A percentile compares a stretch with the other conserved stretches of the same genome.
phyloP scores from a whole-genome alignment of 2,113 vertebrate genomes.

The Hystrix cristata region DNA sequence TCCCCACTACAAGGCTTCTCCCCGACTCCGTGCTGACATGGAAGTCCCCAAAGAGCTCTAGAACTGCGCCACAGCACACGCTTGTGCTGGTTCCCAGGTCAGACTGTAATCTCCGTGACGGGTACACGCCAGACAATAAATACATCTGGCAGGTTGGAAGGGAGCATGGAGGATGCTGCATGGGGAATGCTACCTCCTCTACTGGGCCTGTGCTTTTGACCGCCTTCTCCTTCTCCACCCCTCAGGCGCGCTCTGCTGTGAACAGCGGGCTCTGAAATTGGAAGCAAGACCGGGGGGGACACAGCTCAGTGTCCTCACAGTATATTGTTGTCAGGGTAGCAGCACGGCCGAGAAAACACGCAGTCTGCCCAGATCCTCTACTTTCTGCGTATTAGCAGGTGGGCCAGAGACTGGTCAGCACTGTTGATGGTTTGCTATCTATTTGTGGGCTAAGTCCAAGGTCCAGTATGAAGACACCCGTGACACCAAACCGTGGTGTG shows the following conservation, averaged over 20 bases:
- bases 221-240: no score
- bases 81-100: not conserved
- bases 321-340: not conserved
- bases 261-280: not conserved
- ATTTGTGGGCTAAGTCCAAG: no score
- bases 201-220: accelerated
- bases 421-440: not conserved
- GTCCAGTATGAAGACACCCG: not conserved
- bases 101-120: not conserved
- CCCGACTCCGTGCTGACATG: not conserved
- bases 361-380: not conserved
- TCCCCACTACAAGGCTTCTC: not conserved
- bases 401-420: not conserved
- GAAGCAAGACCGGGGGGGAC: not conserved
- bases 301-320: not conserved
- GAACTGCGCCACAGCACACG: not conserved
- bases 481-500: not conserved
- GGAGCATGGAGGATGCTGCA: accelerated
- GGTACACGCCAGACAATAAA: not conserved
- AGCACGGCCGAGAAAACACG: not conserved
- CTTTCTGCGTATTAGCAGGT: not conserved
- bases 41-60: not conserved
- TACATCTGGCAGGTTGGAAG: not conserved
- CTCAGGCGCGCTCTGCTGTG: not conserved
- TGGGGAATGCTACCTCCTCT: not conserved